A percentile compares a stretch with the other conserved stretches of the same genome.
Evolutionary conservation across 2,113 vertebrate species (phyloP).

Genomic region (Chionomys nivalis): DNA sequence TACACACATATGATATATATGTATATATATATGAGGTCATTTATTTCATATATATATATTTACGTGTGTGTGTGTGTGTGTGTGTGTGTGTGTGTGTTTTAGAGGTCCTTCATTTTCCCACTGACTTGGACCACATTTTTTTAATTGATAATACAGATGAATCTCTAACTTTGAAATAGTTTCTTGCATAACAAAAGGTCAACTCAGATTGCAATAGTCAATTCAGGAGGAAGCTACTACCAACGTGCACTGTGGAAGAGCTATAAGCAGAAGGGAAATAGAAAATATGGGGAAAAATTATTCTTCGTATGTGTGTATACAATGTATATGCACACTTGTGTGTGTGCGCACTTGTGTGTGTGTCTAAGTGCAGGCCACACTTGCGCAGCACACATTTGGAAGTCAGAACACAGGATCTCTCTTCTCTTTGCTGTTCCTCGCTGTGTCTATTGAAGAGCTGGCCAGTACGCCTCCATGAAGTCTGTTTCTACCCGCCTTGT

Average conservation of each 20-base stretch:
- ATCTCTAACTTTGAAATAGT: not conserved
- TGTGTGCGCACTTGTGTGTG: not conserved
- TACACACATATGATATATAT: slow-evolving; percentile 22
- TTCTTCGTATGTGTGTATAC: not conserved
- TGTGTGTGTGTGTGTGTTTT: not conserved
- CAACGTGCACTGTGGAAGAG: not conserved
- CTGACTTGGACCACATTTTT: not conserved
- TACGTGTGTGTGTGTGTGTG: too few relatives aligned
- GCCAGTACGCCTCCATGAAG: too few relatives aligned
- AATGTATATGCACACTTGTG: not conserved
- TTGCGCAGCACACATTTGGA: not conserved
- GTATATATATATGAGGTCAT: not conserved
- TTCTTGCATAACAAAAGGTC: not conserved
- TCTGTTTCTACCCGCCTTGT: not conserved
- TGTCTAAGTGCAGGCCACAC: not conserved
- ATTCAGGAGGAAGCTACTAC: not conserved
- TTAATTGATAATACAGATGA: slow-evolving; percentile 37
- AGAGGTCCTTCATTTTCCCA: slow-evolving; percentile 30
- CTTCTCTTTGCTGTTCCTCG: too few relatives aligned
- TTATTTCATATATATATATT: too few relatives aligned
- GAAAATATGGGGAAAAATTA: not conserved
- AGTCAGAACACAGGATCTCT: not conserved
- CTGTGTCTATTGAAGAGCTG: not conserved
- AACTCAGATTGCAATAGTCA: not conserved
- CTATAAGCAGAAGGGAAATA: not conserved